These are phyloP conservation scores for Ctenopoma multispine DNA, from an alignment of 2,797 vertebrate genomes.

Conservation along the genomic window DNA sequence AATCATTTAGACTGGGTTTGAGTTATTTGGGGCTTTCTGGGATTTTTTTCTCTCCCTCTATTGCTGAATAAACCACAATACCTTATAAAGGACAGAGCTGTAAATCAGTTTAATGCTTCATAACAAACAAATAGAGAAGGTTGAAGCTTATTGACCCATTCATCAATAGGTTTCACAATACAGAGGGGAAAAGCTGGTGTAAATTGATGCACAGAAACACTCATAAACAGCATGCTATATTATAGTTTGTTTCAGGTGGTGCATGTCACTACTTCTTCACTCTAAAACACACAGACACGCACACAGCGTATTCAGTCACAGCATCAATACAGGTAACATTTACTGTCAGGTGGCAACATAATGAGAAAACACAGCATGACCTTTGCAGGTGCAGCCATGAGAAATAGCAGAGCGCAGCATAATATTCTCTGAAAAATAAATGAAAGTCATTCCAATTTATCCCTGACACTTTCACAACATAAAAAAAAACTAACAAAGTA, in stretches of 20 bases:
- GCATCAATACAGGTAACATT: constrained; percentile 60
- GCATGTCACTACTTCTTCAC: constrained; percentile 1
- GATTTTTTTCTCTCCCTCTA: not conserved
- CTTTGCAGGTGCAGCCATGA: constrained; percentile 40
- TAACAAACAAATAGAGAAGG: constrained; percentile 39
- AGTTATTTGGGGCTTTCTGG: not conserved
- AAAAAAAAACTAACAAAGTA: not conserved
- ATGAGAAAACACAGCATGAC: constrained; percentile 69
- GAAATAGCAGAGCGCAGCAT: constrained; percentile 55
- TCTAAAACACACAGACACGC: constrained; percentile 1
- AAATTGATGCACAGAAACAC: not conserved
- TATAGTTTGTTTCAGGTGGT: constrained; percentile 7
- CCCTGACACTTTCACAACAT: not conserved
- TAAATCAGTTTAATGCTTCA: constrained; percentile 30
- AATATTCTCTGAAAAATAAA: constrained; percentile 57
- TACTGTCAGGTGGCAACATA: constrained; percentile 60
- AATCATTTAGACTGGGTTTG: not conserved
- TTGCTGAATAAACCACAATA: constrained; percentile 25
- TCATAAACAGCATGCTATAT: not conserved
- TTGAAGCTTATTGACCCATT: constrained; percentile 36
- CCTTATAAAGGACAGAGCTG: constrained; percentile 15
- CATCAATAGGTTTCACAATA: constrained; percentile 23
- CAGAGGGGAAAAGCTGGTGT: constrained; percentile 11
- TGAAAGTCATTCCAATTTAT: constrained; percentile 53
- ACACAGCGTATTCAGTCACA: constrained; percentile 12